A percentile compares a stretch with the other conserved stretches of the same genome.
Conservation (phyloP, 2,113 vertebrate genomes). For the Neogobius melanostomus region DNA sequence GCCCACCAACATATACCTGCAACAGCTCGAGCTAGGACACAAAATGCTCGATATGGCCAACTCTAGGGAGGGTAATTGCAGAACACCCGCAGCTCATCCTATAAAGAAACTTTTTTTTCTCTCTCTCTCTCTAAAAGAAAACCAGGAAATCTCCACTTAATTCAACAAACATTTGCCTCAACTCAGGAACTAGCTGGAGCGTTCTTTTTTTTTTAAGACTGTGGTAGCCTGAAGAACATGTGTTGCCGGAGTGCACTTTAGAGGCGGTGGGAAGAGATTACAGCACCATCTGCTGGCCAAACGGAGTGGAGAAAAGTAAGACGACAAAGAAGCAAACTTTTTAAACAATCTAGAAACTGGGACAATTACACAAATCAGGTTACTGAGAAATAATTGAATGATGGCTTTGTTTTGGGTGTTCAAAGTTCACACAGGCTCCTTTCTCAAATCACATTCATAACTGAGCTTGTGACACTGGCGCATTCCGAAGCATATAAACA, state of each 20-base stretch:
- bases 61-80: conserved; percentile 53
- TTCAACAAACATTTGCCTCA: conserved; percentile 87
- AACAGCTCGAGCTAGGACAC: conserved; percentile 51
- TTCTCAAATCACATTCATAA: conserved; percentile 64
- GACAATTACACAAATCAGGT: not conserved
- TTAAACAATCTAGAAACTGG: not conserved
- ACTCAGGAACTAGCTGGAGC: conserved; percentile 76
- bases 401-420: conserved; percentile 32
- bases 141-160: conserved; percentile 91
- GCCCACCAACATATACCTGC: conserved; percentile 48
- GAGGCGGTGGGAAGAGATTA: conserved; percentile 62
- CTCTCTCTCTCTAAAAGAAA: conserved; percentile 53
- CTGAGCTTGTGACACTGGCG: conserved; percentile 37
- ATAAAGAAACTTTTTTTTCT: conserved; percentile 52
- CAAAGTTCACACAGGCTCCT: conserved; percentile 59
- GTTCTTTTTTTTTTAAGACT: conserved; percentile 56
- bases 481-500: conserved; percentile 70
- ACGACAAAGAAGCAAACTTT: not conserved
- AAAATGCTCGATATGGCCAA: conserved; percentile 54
- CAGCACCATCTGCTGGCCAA: conserved; percentile 79
- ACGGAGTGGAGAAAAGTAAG: not conserved
- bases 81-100: conserved; percentile 68
- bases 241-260: conserved; percentile 20
- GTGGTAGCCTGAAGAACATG: conserved; percentile 37
- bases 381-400: not conserved